Evolutionary conservation across 2,888 invertebrate species (phyloP), one percentile per base, ranked within the genome.

Genomic region (Nesidiocoris tenuis): DNA sequence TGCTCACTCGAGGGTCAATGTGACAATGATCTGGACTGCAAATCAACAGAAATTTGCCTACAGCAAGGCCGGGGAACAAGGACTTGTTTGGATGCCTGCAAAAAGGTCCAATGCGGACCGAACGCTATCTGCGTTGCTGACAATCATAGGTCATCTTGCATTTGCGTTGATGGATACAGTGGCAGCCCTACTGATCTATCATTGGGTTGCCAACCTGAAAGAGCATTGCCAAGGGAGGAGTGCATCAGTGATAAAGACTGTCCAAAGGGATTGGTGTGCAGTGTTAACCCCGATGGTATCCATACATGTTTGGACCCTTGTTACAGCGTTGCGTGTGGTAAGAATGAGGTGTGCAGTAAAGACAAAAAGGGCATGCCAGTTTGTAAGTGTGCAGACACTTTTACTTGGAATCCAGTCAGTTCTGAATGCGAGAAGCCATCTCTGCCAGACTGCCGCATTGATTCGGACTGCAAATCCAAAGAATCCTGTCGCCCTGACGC

Each of bases 361-460:
- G 88, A 91, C 80, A 81, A 83, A 0, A 86, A 86, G 21, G 90
- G 89, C 17, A 89, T 88, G 81, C 91, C 94, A 0, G 87, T 89
- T 7, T 96, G 96, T 82, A 88, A 90, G 74, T 96, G 96, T 82
- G 88, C 89, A 80, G 89, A 89, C 24, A 89, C 90, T 57, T 94
- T 88, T 83, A 87, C 91, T 25, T 94, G 94, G 92, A 94, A 95
- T 84, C 93, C 95, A 2, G 88, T 93, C 7, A 87, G 86, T 59
- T 94, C 94, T 0, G 83, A 85, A 1, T 95, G 95, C 83, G 94
- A 95, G 83, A 93, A 93, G 84, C 95, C 95, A 0, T 91, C 93
- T 0, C 89, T 94, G 67, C 94, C 95, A 0, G 92, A 93, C 82
- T 95, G 95, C 81, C 85, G 87, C 76, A 84, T 82, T 5, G 89